Percentiles rank a stretch among this genome's conserved stretches.
These are phyloP conservation scores for Muscicapa adusta DNA, from an alignment of 2,113 vertebrate genomes.

Conservation along the genomic window DNA sequence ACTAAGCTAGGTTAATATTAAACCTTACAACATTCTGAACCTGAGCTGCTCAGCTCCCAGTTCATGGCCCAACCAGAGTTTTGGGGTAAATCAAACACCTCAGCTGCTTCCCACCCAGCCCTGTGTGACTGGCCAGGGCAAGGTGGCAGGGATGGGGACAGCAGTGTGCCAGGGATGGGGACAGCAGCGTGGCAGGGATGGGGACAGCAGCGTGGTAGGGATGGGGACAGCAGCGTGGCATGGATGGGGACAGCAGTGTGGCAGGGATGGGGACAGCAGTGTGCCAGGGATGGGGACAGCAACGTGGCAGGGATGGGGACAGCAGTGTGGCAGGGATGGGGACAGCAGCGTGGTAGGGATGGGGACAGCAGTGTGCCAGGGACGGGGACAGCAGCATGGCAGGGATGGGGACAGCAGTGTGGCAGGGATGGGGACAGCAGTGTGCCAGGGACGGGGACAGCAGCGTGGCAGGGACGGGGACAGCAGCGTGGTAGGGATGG, in stretches of 20 bases:
- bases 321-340: too few relatives aligned
- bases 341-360: too few relatives aligned
- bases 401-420: too few relatives aligned
- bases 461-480: too few relatives aligned
- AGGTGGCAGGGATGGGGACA: too few relatives aligned
- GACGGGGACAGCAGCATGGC: too few relatives aligned
- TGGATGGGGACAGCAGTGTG: neutral
- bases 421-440: neutral
- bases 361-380: too few relatives aligned
- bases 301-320: too few relatives aligned
- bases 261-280: too few relatives aligned
- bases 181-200: too few relatives aligned
- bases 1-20: neutral
- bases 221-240: neutral
- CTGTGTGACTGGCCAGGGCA: neutral
- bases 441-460: neutral
- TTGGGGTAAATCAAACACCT: neutral
- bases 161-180: too few relatives aligned
- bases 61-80: neutral
- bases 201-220: neutral
- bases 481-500: neutral
- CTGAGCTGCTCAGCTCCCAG: neutral
- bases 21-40: neutral
- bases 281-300: neutral
- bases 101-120: neutral